phyloP scores from a whole-genome alignment of 1,140 invertebrate species.

The Leptoteleia sp. region DNA sequence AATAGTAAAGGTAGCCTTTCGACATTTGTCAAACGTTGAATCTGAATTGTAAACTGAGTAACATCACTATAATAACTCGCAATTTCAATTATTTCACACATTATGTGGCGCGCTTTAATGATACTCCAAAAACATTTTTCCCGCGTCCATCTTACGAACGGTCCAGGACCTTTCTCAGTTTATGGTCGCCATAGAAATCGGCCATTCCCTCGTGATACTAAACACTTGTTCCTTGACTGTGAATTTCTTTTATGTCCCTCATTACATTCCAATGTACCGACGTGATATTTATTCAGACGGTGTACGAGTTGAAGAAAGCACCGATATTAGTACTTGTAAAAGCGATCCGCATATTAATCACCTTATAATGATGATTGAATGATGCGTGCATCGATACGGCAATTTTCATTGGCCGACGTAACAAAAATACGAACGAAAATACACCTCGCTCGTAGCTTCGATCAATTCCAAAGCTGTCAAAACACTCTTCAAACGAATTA shows the following conservation, averaged over 20 bases:
- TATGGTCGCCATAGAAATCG: constrained; percentile 58
- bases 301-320: constrained; percentile 35
- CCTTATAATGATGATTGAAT: constrained; percentile 24
- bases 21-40: too few species aligned
- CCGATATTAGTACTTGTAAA: constrained; percentile 28
- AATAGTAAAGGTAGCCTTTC: too few species aligned
- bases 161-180: constrained; percentile 59
- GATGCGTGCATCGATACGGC: constrained; percentile 7
- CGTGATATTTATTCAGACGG: constrained; percentile 40
- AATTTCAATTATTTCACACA: not conserved
- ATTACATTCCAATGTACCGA: constrained; percentile 13
- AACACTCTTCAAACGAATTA: constrained; percentile 28
- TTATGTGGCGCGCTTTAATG: constrained; percentile 12
- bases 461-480: constrained; percentile 38
- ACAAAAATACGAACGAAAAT: constrained; percentile 29
- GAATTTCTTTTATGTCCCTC: constrained; percentile 32
- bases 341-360: constrained; percentile 34
- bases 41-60: not conserved
- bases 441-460: not conserved
- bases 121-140: constrained; percentile 66
- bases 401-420: constrained; percentile 4
- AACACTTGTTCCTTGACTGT: constrained; percentile 7
- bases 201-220: constrained; percentile 35
- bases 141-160: constrained; percentile 41
- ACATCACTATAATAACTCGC: constrained; percentile 1